Conservation (phyloP, 2,888 invertebrate species). For the Tiliacea aurago region DNA sequence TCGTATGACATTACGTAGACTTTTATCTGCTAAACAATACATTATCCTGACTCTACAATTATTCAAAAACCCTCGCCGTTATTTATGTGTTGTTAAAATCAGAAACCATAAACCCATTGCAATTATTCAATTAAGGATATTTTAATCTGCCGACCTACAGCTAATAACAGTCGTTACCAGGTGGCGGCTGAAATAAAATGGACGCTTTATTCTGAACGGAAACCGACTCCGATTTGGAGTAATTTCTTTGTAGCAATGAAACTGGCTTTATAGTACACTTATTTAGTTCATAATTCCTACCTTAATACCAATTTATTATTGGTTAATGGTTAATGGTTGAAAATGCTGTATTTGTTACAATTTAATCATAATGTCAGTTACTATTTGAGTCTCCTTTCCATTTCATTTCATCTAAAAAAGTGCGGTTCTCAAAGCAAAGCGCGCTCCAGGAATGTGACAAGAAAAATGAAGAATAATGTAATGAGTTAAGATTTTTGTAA, state of each 20-base stretch:
- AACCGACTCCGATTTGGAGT: slow-evolving; percentile 31
- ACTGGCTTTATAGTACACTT: background rate
- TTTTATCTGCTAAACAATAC: background rate
- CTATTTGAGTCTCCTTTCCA: background rate
- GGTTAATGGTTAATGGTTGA: background rate
- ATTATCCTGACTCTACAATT: background rate
- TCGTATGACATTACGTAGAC: background rate
- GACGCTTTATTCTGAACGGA: slow-evolving; percentile 41
- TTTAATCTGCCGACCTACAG: slow-evolving; percentile 28
- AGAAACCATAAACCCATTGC: slow-evolving; percentile 22
- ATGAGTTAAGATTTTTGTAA: slow-evolving; percentile 59
- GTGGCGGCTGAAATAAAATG: slow-evolving; percentile 50
- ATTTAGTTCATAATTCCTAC: background rate
- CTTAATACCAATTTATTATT: background rate
- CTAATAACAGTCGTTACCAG: slow-evolving; percentile 49
- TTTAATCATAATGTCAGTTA: background rate
- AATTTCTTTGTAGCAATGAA: slow-evolving; percentile 27
- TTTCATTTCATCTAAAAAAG: background rate
- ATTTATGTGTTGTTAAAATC: slow-evolving; percentile 9
- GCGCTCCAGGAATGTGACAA: slow-evolving; percentile 12
- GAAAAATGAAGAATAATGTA: slow-evolving; percentile 39
- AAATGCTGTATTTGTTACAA: background rate
- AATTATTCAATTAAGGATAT: slow-evolving; percentile 45
- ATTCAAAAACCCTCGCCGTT: background rate
- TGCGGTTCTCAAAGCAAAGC: slow-evolving; percentile 1